These are phyloP conservation scores for Geophilus truncorum DNA, from an alignment of 2,888 invertebrate genomes.

Conservation along the genomic window DNA sequence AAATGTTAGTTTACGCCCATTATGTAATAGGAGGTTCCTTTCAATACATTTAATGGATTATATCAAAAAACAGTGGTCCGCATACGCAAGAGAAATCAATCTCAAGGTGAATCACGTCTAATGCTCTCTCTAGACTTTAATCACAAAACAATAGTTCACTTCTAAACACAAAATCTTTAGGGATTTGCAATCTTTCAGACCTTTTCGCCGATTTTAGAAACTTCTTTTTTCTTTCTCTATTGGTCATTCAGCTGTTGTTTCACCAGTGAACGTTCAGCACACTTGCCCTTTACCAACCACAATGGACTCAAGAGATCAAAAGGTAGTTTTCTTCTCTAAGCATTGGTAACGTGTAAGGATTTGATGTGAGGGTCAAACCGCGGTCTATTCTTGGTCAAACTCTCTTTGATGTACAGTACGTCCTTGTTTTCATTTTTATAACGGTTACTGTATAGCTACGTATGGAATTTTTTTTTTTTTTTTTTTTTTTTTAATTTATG, in stretches of 20 bases:
- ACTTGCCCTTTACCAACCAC: background rate
- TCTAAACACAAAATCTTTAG: background rate
- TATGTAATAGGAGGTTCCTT: background rate
- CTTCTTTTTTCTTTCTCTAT: background rate
- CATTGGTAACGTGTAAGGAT: background rate
- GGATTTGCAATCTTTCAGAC: background rate
- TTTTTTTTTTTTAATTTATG: background rate
- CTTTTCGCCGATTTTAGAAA: background rate
- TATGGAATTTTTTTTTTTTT: too few relatives aligned
- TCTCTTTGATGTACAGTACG: too few relatives aligned
- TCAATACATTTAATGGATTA: background rate
- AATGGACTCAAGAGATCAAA: background rate
- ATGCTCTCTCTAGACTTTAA: background rate
- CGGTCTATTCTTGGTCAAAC: background rate
- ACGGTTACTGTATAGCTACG: too few relatives aligned
- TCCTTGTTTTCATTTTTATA: too few relatives aligned
- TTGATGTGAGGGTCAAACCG: background rate
- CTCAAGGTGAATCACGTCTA: background rate
- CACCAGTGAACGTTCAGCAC: background rate
- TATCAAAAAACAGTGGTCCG: background rate
- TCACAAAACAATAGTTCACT: background rate
- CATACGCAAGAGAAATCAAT: background rate
- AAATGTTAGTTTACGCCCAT: background rate
- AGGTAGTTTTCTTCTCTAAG: background rate
- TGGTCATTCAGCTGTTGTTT: background rate